Conservation (phyloP, 2,113 vertebrate species). For the Pipra filicauda region DNA sequence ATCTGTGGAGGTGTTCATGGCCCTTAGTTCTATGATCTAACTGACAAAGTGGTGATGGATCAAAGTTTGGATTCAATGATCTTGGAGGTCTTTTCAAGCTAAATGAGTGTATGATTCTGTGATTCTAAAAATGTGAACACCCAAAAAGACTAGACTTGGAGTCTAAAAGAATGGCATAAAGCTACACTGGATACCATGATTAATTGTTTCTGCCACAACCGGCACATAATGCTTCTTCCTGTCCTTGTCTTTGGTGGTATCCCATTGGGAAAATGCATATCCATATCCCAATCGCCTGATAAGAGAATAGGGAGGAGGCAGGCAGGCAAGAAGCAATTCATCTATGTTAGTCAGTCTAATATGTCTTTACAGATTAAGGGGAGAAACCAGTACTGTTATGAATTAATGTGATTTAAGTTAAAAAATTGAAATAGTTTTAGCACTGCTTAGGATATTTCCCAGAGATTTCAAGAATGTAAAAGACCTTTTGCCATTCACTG, state of each 20-base stretch:
- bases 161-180: background rate
- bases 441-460: background rate
- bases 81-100: background rate
- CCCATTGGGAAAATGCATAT: background rate
- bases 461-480: background rate
- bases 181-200: fast-evolving
- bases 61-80: background rate
- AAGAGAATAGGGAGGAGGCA: background rate
- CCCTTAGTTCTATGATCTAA: background rate
- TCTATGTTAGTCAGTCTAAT: background rate
- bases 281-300: background rate
- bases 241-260: background rate
- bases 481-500: background rate
- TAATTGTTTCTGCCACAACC: background rate
- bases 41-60: background rate
- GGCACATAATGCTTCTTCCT: background rate
- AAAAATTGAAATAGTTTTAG: background rate
- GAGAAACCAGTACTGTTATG: background rate
- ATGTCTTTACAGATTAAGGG: background rate
- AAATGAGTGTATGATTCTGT: background rate
- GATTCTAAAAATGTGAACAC: background rate
- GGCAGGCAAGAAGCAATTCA: background rate
- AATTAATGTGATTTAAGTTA: background rate
- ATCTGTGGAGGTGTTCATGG: background rate
- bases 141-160: background rate